Evolutionary conservation across 1,140 invertebrate genomes (phyloP), one percentile per base, ranked within the genome.

Genomic region (Phortica variegata): DNA sequence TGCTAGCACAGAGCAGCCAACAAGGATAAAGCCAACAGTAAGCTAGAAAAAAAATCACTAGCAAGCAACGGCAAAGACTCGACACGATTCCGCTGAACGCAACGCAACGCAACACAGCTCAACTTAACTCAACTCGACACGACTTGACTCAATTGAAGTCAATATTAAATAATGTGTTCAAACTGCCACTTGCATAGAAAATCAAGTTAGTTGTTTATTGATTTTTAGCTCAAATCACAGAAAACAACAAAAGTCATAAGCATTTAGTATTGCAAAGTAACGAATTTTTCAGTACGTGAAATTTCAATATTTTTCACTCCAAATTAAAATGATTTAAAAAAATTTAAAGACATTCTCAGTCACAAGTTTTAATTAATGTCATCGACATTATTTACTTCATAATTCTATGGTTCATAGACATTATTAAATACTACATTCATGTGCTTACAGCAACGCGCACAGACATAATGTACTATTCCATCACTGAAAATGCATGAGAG

Each of bases 361-460:
- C 56, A 56, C 49, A 46, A 45, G 49, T 43, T 60, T 63, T 60
- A 63, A 63, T 63, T 63, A 63, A 63, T 63, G 56, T 54, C 60
- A 60, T 26, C 59, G 60, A 56, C 60, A 63, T 63, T 63, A 63
- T 52, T 63, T 56, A 45, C 62, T 63, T 63, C 53, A 62, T 59
- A 62, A 59, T 62, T 62, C 29, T 8, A 8, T n/a, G 7, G 29
- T 31, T 31, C 29, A n/a, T n/a, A n/a, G n/a, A n/a, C n/a, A n/a
- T n/a, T n/a, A n/a, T n/a, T n/a, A n/a, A n/a, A n/a, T n/a, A n/a
- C n/a, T n/a, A n/a, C n/a, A n/a, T n/a, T n/a, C n/a, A n/a, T n/a
- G n/a, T n/a, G n/a, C n/a, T n/a, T n/a, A n/a, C n/a, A n/a, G n/a
- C n/a, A n/a, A n/a, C n/a, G n/a, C n/a, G n/a, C n/a, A n/a, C n/a